Base-by-base conservation (phyloP, 1,140 invertebrate species). In the Drosophila seguyi region DNA sequence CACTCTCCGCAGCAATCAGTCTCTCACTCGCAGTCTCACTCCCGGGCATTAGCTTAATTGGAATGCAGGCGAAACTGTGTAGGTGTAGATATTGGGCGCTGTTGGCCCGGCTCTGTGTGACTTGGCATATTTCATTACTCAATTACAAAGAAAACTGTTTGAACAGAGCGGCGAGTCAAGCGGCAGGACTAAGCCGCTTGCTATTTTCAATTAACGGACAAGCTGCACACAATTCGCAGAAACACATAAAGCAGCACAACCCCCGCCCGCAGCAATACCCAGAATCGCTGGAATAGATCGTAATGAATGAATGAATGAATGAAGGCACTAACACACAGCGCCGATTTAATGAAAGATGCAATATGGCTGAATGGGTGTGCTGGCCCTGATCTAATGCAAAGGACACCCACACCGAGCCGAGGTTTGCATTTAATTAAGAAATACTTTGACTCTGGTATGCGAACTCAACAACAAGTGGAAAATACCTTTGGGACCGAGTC, bases 61-160 rank as follows among this genome's bases (percentile, higher is more conserved):
- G 52, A 69, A 62, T 82, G 65, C 60, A 69, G 56, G 76, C 39
- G 31, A 48, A 18, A 27, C 27, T 52, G 59, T 50, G 59, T 34
- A 44, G 18, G 59, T 65, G 45, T n/a, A n/a, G n/a, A n/a, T n/a
- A n/a, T n/a, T 53, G 41, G 38, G 48, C 50, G 25, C 25, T 45
- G 20, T 45, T 44, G 36, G 42, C 29, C 50, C n/a, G 44, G 13
- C 38, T 27, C 31, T 29, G 55, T 69, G 31, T 77, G 56, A 60
- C 62, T 69, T 56, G 45, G 69, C 75, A 75, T 79, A 76, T 79
- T 83, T 79, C 83, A 86, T 86, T 83, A 87, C 75, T 83, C 79
- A 79, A 86, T 87, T 87, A 87, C 75, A 87, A 83, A 79, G 75
- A 79, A 86, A 83, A 76, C 84, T 59, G 60, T 68, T 68, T 65